phyloP scores from a whole-genome alignment of 2,888 invertebrate species.

The Andrena marginata region DNA sequence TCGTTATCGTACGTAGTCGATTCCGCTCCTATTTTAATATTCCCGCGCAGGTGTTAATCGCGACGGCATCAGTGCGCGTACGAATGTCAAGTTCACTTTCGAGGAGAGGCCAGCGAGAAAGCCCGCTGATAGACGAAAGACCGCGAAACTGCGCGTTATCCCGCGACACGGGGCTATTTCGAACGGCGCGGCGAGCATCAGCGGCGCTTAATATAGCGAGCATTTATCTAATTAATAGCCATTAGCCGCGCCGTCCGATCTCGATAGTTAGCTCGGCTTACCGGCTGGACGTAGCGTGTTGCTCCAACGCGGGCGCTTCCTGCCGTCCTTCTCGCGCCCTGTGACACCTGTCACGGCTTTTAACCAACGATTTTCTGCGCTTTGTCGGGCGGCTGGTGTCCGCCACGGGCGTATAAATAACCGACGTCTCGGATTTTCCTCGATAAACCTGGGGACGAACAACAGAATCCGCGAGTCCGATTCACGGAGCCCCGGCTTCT shows the following conservation, averaged over 20 bases:
- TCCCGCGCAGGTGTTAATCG: neutral
- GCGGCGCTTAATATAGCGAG: conserved; percentile 77
- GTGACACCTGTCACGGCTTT: conserved; percentile 52
- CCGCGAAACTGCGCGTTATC: conserved; percentile 72
- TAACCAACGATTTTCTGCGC: conserved; percentile 20
- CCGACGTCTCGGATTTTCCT: conserved; percentile 16
- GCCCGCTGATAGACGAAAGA: conserved; percentile 37
- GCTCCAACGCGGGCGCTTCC: conserved; percentile 56
- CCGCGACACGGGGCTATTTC: conserved; percentile 75
- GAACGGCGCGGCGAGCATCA: conserved; percentile 79
- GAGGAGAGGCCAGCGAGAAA: conserved; percentile 5
- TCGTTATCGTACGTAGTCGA: too few species aligned
- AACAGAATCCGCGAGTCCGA: neutral
- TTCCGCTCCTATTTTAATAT: too few species aligned
- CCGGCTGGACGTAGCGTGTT: conserved; percentile 42
- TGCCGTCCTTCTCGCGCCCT: conserved; percentile 31
- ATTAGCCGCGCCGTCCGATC: conserved; percentile 73
- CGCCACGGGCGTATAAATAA: conserved; percentile 19
- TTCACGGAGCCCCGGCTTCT: too few species aligned
- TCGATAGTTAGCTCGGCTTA: conserved; percentile 31
- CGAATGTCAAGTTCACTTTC: neutral
- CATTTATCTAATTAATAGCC: conserved; percentile 84
- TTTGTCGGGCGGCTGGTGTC: neutral
- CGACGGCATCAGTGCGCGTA: neutral
- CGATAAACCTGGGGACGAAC: neutral